Evolutionary conservation across 2,797 vertebrate genomes (phyloP).

Genomic region (Gila robusta): DNA sequence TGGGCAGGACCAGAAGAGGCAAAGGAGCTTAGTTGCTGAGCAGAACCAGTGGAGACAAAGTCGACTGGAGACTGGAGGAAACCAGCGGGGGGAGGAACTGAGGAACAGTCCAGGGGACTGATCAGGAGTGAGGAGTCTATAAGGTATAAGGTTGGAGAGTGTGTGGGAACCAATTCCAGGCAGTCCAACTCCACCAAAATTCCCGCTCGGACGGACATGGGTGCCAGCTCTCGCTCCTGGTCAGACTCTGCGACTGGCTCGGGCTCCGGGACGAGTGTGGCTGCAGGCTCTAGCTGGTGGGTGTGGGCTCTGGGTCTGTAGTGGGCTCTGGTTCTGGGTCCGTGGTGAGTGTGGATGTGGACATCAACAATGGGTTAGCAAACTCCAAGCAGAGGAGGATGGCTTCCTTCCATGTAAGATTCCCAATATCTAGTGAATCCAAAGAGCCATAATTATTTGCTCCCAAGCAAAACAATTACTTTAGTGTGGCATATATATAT

Average conservation of each 20-base stretch:
- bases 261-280: background rate
- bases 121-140: background rate
- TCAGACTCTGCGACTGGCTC: background rate
- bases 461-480: too few relatives aligned
- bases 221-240: background rate
- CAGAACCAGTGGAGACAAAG: background rate
- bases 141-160: background rate
- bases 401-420: background rate
- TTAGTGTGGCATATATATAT: background rate
- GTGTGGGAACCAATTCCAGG: background rate
- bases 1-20: background rate
- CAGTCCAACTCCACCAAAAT: conserved; percentile 1
- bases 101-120: background rate
- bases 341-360: background rate
- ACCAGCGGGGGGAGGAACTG: background rate
- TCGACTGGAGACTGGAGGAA: background rate
- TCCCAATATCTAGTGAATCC: background rate
- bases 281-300: too few relatives aligned
- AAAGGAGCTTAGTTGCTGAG: background rate
- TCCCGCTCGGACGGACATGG: background rate
- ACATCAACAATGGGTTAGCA: background rate
- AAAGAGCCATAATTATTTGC: background rate
- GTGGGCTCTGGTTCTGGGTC: too few relatives aligned
- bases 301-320: too few relatives aligned
- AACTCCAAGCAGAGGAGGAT: background rate